These are phyloP conservation scores for Neoniphon sammara DNA, from an alignment of 2,797 vertebrate species.

Conservation along the genomic window DNA sequence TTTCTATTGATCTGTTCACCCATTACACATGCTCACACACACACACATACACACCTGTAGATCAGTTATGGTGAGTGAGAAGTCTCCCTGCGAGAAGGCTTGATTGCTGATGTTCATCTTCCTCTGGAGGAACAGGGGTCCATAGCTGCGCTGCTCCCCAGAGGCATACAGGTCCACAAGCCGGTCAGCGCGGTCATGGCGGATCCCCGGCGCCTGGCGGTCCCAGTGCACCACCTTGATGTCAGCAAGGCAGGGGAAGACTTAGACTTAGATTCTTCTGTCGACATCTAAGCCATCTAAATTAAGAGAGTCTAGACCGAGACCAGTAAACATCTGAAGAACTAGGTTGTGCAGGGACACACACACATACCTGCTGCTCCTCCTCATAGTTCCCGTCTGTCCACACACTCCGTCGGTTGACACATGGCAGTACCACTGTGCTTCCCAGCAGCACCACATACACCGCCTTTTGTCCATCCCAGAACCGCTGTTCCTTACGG, in stretches of 20 bases:
- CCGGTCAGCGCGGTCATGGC: constrained; percentile 90
- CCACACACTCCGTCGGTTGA: constrained; percentile 90
- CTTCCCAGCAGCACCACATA: constrained; percentile 82
- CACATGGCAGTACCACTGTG: constrained; percentile 85
- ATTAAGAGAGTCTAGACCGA: neutral
- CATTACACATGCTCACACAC: constrained; percentile 13
- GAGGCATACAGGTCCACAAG: constrained; percentile 95
- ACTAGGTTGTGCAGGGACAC: neutral
- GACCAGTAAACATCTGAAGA: neutral
- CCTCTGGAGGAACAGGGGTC: constrained; percentile 86
- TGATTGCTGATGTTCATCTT: constrained; percentile 89
- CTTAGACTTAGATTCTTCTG: neutral
- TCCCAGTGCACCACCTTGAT: constrained; percentile 94
- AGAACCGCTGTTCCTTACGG: constrained; percentile 81
- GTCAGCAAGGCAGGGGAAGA: neutral
- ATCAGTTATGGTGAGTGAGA: constrained; percentile 87
- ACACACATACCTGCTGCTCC: constrained; percentile 84
- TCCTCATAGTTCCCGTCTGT: constrained; percentile 89
- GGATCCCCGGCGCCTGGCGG: constrained; percentile 88
- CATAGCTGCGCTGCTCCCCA: constrained; percentile 91
- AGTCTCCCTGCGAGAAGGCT: constrained; percentile 91
- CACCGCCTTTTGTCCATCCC: constrained; percentile 93
- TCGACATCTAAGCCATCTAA: neutral
- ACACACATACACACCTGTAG: constrained; percentile 77
- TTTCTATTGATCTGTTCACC: constrained; percentile 9